Base-by-base conservation (phyloP, 2,113 vertebrate genomes). In the Cariama cristata region DNA sequence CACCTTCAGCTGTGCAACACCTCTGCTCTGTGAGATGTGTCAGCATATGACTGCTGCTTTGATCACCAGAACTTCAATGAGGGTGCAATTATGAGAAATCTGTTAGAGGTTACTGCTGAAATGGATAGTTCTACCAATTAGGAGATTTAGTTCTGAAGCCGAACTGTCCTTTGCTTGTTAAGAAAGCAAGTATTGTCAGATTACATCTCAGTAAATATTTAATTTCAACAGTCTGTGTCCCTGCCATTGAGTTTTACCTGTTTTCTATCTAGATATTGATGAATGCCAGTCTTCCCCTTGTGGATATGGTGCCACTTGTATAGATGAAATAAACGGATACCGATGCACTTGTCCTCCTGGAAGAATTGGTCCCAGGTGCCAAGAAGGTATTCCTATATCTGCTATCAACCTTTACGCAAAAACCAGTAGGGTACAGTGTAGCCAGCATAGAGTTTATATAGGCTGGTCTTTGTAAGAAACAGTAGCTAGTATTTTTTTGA, bases 201-300 rank as follows among this genome's bases (percentile, higher is more conserved):
- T 73, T 82, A 60, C 49, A 47, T 20, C 49, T 81, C 20, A 9
- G 14, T 86, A 75, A 75, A 64, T 44, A 47, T 67, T 80, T 59
- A 40, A 77, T 88, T 86, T 23, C 12, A 28, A 5, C 23, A 9
- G 80, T 79, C 17, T 55, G 0, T 52, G 38, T 73, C 30, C 45
- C 67, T 88, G 28, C 12, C 30, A 40, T 62, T 96, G 69, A 96
- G 22, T 74, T 77, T 90, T 87, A 49, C 44, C 62, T 59, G 2
- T 86, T 95, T 94, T 94, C 60, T 83, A 4, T 14, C 13, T 97
- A 99, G 99, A 99, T 95, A 98, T 99, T 5, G 99, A 99, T 19
- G 99, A 99, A 97, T 99, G 99, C 91, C 99, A 99, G 98, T 99
- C 99, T 12, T 99, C 99, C 2, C 99, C 99, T 4, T 99, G 99